Percentiles rank a stretch among this genome's conserved stretches.
phyloP scores from a whole-genome alignment of 2,888 invertebrate species.

The Drosophila affinis region DNA sequence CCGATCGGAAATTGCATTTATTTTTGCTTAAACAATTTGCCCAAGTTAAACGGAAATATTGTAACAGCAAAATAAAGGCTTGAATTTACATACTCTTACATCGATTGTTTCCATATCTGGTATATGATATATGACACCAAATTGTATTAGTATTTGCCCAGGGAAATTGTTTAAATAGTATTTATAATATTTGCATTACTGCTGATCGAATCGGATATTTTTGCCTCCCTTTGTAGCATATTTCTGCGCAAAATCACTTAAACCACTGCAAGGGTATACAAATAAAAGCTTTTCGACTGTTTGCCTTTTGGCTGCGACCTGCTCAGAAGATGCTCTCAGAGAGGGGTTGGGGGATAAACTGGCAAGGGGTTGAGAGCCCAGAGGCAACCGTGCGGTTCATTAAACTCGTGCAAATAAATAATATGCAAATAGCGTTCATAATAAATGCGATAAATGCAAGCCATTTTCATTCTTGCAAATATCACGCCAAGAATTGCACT shows the following conservation, averaged over 20 bases:
- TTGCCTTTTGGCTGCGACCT: neutral
- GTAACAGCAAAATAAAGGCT: conserved; percentile 2
- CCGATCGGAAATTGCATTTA: conserved; percentile 42
- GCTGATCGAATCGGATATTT: neutral
- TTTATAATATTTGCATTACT: neutral
- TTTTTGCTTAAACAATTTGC: conserved; percentile 51
- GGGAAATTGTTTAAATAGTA: neutral
- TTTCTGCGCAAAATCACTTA: neutral
- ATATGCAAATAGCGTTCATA: conserved; percentile 61
- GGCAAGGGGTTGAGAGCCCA: neutral
- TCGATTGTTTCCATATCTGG: neutral
- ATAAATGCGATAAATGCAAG: conserved; percentile 42
- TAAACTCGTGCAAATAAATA: conserved; percentile 70
- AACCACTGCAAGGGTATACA: neutral
- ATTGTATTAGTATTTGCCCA: neutral
- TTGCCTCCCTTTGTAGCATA: neutral
- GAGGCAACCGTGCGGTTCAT: conserved; percentile 60
- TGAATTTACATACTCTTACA: neutral
- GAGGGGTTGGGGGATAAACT: neutral
- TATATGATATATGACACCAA: neutral
- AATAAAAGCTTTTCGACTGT: neutral
- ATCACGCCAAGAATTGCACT: conserved; percentile 51
- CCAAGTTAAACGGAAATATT: conserved; percentile 9
- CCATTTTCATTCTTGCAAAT: conserved; percentile 31
- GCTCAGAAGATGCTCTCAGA: neutral